Conservation (phyloP, 2,888 invertebrate genomes). For the Acronicta psi region DNA sequence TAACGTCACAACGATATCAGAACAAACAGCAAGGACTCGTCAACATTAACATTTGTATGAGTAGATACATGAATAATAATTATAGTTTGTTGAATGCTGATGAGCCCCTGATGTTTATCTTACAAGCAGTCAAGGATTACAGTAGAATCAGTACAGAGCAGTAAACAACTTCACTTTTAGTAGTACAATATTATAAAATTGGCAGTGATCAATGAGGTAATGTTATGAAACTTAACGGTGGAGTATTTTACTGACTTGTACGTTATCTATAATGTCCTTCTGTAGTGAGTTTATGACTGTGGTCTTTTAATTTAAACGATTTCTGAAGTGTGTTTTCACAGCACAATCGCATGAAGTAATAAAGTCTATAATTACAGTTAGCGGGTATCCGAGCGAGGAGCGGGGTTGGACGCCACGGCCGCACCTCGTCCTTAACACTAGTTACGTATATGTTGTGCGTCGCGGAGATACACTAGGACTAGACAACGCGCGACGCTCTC, state of each 20-base stretch:
- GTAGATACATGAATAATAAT: conserved; percentile 39
- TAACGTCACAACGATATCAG: conserved; percentile 32
- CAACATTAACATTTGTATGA: conserved; percentile 36
- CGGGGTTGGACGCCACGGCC: conserved; percentile 40
- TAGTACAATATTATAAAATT: conserved; percentile 45
- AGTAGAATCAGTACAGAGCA: conserved; percentile 38
- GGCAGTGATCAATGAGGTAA: conserved; percentile 58
- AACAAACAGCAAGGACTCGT: conserved; percentile 45
- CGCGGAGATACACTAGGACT: conserved; percentile 78
- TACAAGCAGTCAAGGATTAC: conserved; percentile 18
- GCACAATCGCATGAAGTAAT: conserved; percentile 12
- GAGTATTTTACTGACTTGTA: conserved; percentile 46
- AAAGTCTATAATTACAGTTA: conserved; percentile 23
- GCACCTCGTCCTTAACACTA: conserved; percentile 71
- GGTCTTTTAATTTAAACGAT: conserved; percentile 21
- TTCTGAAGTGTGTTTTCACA: conserved; percentile 5
- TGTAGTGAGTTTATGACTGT: neutral
- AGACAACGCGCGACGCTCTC: conserved; percentile 72
- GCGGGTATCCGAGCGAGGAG: conserved; percentile 23
- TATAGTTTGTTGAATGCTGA: conserved; percentile 33
- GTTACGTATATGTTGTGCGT: conserved; percentile 84
- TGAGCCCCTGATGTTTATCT: conserved; percentile 37
- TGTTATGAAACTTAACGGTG: conserved; percentile 32
- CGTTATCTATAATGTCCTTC: conserved; percentile 10
- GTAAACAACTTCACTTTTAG: conserved; percentile 46